Conservation (phyloP, 2,888 invertebrate genomes). For the Eugnorisma glareosa region DNA sequence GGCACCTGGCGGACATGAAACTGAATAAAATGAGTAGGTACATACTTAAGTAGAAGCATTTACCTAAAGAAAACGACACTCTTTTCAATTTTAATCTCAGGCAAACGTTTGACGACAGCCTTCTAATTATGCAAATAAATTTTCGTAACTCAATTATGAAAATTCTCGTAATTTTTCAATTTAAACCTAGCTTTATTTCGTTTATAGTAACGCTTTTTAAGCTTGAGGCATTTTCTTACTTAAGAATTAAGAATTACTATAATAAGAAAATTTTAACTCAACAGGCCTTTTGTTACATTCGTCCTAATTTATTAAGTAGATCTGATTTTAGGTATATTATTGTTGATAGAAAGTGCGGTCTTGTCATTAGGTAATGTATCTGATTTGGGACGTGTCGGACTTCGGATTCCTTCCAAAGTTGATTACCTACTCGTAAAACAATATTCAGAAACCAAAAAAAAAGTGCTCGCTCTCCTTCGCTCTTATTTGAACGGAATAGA, state of each 20-base stretch:
- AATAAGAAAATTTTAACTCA: neutral
- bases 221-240: conserved; percentile 15
- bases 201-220: conserved; percentile 20
- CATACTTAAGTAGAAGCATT: neutral
- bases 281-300: conserved; percentile 2
- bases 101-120: conserved; percentile 23
- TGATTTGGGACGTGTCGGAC: neutral
- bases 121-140: conserved; percentile 43
- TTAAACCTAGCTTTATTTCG: conserved; percentile 22
- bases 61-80: neutral
- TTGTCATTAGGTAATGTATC: conserved; percentile 23
- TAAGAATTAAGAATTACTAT: too few relatives aligned
- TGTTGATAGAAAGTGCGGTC: neutral
- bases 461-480: neutral
- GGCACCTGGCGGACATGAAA: neutral
- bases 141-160: conserved; percentile 35
- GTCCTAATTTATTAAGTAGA: conserved; percentile 12
- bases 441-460: neutral
- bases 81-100: neutral
- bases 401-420: neutral
- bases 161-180: conserved; percentile 41
- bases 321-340: neutral
- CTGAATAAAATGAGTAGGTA: neutral
- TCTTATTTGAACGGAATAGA: neutral
- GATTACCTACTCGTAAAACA: neutral